Evolutionary conservation across 2,888 invertebrate genomes (phyloP).

Genomic region (Limenitis camilla): DNA sequence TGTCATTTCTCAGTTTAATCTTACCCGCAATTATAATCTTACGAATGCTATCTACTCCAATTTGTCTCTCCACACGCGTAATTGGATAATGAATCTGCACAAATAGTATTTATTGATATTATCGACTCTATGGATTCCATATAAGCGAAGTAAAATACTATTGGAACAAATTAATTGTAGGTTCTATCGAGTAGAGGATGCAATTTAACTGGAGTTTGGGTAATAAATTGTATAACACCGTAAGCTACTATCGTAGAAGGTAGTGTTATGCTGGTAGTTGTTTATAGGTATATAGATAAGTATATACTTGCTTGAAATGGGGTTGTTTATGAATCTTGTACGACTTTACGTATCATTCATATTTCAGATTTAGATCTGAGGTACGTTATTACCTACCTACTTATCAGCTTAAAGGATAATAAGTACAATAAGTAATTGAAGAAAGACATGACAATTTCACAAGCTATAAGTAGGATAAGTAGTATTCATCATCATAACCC

Average conservation of each 20-base stretch:
- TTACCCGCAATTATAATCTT: slow-evolving; percentile 16
- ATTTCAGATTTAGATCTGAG: no score
- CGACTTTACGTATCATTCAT: no score
- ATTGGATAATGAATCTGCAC: slow-evolving; percentile 11
- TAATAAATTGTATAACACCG: slow-evolving; percentile 22
- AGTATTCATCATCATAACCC: no score
- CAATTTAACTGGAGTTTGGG: slow-evolving; percentile 24
- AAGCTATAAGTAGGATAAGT: no score
- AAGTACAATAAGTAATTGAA: no score
- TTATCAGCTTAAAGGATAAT: no score
- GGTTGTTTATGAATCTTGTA: neutral
- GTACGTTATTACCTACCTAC: no score
- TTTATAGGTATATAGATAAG: neutral
- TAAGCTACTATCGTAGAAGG: slow-evolving; percentile 20
- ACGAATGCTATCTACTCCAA: neutral
- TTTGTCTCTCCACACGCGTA: slow-evolving; percentile 10
- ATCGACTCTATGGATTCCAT: slow-evolving; percentile 17
- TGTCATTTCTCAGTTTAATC: slow-evolving; percentile 18
- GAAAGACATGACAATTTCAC: no score
- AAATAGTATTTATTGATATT: slow-evolving; percentile 15
- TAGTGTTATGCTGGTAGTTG: slow-evolving; percentile 6
- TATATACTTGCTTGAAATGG: neutral
- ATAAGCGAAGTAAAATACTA: slow-evolving; percentile 16
- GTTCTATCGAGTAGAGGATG: slow-evolving; percentile 21
- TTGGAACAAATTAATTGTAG: slow-evolving; percentile 22